These are phyloP conservation scores for Rousettus leschenaultii DNA, from an alignment of 2,113 vertebrate species.

Conservation along the genomic window DNA sequence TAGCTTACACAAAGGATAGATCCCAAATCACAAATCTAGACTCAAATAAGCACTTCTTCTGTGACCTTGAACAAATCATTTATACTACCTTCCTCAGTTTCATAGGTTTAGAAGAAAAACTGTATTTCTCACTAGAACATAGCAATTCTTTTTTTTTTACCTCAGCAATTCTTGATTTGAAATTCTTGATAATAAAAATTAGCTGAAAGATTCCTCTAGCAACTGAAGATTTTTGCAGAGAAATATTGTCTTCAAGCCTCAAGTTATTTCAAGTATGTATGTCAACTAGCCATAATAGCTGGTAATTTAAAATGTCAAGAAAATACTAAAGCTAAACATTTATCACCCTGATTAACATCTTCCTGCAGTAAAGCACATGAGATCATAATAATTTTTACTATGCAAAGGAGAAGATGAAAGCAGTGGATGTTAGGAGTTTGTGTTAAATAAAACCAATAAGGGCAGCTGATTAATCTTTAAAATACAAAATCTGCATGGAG, in stretches of 20 bases:
- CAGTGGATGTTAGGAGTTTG: background rate
- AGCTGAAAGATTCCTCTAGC: background rate
- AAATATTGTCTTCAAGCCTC: background rate
- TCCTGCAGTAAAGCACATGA: background rate
- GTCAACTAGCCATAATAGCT: background rate
- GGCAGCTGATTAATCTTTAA: background rate
- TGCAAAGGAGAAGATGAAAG: slow-evolving; percentile 1
- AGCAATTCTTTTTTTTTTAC: background rate
- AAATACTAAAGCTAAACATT: background rate
- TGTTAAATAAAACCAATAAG: background rate
- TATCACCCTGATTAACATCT: background rate
- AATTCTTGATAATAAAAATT: background rate
- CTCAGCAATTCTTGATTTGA: slow-evolving; percentile 13
- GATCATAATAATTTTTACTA: background rate
- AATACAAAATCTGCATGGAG: background rate
- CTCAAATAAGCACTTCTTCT: background rate
- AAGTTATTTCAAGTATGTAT: background rate
- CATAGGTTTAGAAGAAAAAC: background rate
- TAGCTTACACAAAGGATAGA: background rate
- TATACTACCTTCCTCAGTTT: background rate
- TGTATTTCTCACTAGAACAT: background rate
- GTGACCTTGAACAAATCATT: background rate
- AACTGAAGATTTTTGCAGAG: background rate
- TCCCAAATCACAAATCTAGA: background rate
- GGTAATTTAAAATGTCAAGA: slow-evolving; percentile 5